phyloP scores from a whole-genome alignment of 2,888 invertebrate genomes.

The Ormyrus rosae region DNA sequence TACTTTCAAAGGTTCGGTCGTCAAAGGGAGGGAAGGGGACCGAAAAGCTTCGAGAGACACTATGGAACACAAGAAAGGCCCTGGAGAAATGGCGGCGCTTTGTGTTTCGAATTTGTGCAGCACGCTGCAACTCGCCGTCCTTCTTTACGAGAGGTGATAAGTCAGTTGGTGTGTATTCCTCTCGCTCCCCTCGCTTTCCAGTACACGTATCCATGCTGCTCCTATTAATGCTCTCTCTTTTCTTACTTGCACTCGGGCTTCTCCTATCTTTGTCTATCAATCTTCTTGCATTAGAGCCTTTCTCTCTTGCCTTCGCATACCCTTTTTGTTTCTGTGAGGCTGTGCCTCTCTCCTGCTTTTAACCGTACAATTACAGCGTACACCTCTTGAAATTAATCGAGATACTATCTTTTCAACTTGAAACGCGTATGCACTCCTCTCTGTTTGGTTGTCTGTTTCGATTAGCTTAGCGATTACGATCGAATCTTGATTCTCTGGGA shows the following conservation, averaged over 20 bases:
- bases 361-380: conserved; percentile 29
- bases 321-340: neutral
- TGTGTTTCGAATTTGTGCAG: conserved; percentile 68
- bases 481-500: no score
- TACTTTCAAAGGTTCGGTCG: conserved; percentile 33
- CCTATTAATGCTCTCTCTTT: conserved; percentile 14
- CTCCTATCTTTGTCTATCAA: neutral
- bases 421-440: neutral
- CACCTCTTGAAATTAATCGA: conserved; percentile 16
- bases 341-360: neutral
- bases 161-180: conserved; percentile 4
- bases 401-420: conserved; percentile 14
- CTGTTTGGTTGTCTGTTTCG: neutral
- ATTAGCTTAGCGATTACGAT: conserved; percentile 8
- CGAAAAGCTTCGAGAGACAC: conserved; percentile 2
- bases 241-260: neutral
- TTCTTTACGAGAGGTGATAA: conserved; percentile 23
- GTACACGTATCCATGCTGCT: neutral
- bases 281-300: neutral
- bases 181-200: neutral
- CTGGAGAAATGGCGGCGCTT: conserved; percentile 66
- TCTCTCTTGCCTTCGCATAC: neutral
- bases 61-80: conserved; percentile 28
- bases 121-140: conserved; percentile 52
- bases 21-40: neutral